Evolutionary conservation across 2,797 vertebrate species (phyloP).

Genomic region (Sparus aurata): DNA sequence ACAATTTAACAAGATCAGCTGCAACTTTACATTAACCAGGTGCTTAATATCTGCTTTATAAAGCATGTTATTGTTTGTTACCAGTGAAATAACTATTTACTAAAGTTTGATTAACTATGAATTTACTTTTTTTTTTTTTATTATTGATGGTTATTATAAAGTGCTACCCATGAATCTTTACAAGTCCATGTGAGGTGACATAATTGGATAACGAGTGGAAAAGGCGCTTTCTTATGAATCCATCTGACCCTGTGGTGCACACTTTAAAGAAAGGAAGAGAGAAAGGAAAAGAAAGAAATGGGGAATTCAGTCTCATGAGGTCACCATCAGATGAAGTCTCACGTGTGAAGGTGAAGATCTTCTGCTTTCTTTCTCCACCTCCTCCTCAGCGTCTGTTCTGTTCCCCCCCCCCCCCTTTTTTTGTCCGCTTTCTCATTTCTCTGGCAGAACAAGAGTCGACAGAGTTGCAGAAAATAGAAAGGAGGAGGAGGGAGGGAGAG

Average conservation of each 20-base stretch:
- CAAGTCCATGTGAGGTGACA: neutral
- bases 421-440: neutral
- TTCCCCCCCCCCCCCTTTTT: neutral
- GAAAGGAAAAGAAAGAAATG: neutral
- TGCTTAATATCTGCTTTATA: too few species aligned
- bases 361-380: neutral
- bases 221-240: neutral
- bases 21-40: too few species aligned
- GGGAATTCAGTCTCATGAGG: neutral
- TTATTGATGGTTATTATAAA: too few species aligned
- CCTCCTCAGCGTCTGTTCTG: neutral
- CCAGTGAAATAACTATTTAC: too few species aligned
- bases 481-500: neutral
- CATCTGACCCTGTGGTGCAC: slow-evolving; percentile 4
- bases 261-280: neutral
- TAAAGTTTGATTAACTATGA: too few species aligned
- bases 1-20: too few species aligned
- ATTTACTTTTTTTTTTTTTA: too few species aligned
- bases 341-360: slow-evolving; percentile 1
- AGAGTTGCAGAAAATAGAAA: neutral
- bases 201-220: too few species aligned
- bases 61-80: too few species aligned
- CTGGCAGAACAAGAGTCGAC: neutral
- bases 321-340: neutral
- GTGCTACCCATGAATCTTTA: neutral